Evolutionary conservation across 2,113 vertebrate genomes (phyloP).

Genomic region (Anser brachyrhynchus): DNA sequence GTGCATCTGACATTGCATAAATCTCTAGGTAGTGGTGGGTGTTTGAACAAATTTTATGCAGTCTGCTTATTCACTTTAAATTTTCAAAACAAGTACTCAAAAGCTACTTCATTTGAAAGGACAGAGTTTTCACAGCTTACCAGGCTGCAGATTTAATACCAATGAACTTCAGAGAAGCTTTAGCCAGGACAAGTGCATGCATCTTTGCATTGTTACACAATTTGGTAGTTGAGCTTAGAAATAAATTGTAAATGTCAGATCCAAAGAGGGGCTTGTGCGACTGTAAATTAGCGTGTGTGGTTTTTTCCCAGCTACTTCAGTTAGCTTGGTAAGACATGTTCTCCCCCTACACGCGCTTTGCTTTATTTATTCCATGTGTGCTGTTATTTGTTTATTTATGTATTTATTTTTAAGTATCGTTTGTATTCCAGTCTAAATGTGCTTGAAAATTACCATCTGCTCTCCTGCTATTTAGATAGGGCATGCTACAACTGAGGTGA

Average conservation of each 20-base stretch:
- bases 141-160: not conserved
- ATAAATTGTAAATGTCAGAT: slow-evolving; percentile 33
- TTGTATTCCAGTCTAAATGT: slow-evolving; percentile 69
- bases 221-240: slow-evolving; percentile 42
- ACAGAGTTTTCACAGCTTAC: slow-evolving; percentile 2
- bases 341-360: not conserved
- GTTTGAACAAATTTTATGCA: slow-evolving; percentile 25
- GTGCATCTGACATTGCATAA: not conserved
- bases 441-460: slow-evolving; percentile 78
- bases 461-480: slow-evolving; percentile 73
- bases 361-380: slow-evolving; percentile 62
- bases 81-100: slow-evolving; percentile 15
- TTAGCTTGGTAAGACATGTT: not conserved
- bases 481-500: slow-evolving; percentile 72
- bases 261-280: not conserved
- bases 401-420: slow-evolving; percentile 68
- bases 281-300: not conserved
- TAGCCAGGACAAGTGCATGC: not conserved
- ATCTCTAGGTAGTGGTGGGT: not conserved
- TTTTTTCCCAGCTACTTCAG: not conserved
- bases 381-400: slow-evolving; percentile 67
- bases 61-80: slow-evolving; percentile 29
- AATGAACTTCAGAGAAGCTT: slow-evolving; percentile 2
- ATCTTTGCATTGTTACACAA: not conserved
- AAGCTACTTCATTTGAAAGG: slow-evolving; percentile 20